Percentiles rank a stretch among this genome's conserved stretches.
Evolutionary conservation across 2,797 vertebrate species (phyloP).

Genomic region (Setipinna tenuifilis): DNA sequence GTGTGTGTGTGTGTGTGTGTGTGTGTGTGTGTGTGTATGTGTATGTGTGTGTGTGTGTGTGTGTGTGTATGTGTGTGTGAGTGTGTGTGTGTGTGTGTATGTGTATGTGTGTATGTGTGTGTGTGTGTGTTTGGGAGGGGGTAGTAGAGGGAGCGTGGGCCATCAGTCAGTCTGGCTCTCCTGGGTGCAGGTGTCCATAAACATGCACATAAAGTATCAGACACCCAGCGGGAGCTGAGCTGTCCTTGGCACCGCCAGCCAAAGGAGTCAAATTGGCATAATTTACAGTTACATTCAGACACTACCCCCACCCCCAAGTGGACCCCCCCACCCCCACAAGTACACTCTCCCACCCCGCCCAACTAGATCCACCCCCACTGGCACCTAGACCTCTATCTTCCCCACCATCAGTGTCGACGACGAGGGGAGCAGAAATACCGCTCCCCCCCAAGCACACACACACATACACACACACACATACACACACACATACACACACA

Average conservation of each 20-base stretch:
- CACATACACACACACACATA: background rate
- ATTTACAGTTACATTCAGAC: background rate
- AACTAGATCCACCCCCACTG: background rate
- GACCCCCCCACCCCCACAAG: too few relatives aligned
- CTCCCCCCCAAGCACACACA: background rate
- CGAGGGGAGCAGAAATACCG: background rate
- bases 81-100: background rate
- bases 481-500: background rate
- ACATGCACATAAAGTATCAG: slow-evolving; percentile 19
- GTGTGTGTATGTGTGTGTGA: background rate
- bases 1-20: too few relatives aligned
- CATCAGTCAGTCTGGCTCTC: background rate
- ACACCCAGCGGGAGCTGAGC: background rate
- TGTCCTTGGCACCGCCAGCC: background rate
- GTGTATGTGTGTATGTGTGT: background rate
- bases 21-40: too few relatives aligned
- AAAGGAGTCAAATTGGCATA: slow-evolving; percentile 16
- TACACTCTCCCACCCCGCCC: background rate
- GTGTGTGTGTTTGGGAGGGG: background rate
- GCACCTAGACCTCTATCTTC: background rate
- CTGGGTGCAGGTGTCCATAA: slow-evolving; percentile 5
- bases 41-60: background rate
- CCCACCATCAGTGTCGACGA: too few relatives aligned
- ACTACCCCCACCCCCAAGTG: background rate
- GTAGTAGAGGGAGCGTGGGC: background rate